These are phyloP conservation scores for Philotrypesis tridentata DNA, from an alignment of 1,140 invertebrate species.

Conservation along the genomic window DNA sequence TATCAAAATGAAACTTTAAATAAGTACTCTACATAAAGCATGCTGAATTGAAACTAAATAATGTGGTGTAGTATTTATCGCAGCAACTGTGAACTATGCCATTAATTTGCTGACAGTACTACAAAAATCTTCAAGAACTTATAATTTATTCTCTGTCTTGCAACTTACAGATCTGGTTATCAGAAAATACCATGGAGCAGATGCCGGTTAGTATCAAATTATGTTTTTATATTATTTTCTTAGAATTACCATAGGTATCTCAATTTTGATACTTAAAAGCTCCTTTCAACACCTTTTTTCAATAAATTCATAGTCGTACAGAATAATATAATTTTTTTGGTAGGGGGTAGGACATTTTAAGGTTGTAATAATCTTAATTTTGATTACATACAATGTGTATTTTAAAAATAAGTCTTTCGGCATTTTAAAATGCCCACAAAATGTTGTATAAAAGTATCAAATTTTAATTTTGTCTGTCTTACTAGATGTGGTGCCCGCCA, in stretches of 20 bases:
- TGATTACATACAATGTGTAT: too few relatives aligned
- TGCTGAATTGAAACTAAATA: slow-evolving; percentile 1
- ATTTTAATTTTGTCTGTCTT: slow-evolving; percentile 21
- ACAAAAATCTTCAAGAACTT: slow-evolving; percentile 9
- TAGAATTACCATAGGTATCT: too few relatives aligned
- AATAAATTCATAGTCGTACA: neutral
- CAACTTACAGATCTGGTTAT: slow-evolving; percentile 83
- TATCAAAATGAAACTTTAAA: neutral
- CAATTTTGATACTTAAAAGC: neutral
- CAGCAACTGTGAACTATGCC: slow-evolving; percentile 12
- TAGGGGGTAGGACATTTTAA: too few relatives aligned
- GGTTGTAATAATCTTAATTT: too few relatives aligned
- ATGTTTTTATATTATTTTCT: neutral
- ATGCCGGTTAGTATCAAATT: slow-evolving; percentile 81
- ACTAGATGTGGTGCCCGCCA: slow-evolving; percentile 96
- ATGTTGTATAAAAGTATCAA: too few relatives aligned
- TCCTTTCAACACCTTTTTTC: neutral
- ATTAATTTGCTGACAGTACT: slow-evolving; percentile 22
- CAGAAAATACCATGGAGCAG: slow-evolving; percentile 80
- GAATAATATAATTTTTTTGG: too few relatives aligned
- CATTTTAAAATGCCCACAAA: too few relatives aligned
- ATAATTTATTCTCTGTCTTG: slow-evolving; percentile 50
- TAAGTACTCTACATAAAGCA: slow-evolving; percentile 6
- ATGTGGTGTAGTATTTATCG: neutral
- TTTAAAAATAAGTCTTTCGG: too few relatives aligned